Conservation (phyloP, 2,888 invertebrate genomes). For the Spodoptera littoralis region DNA sequence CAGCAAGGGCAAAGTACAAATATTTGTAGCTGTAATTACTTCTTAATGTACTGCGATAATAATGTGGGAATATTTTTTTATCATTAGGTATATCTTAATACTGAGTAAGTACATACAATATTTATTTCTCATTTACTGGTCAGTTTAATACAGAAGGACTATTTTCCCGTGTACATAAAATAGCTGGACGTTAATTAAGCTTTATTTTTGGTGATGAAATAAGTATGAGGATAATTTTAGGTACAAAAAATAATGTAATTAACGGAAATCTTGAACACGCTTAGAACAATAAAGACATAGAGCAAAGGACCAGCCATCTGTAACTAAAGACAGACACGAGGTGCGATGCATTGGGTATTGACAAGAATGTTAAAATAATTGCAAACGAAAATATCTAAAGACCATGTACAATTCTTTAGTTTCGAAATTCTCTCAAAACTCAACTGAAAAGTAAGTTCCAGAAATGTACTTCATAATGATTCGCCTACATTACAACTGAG, state of each 20-base stretch:
- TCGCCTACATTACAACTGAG: no score
- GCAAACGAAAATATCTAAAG: background rate
- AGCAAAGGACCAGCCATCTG: slow-evolving; percentile 28
- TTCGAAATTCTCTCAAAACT: no score
- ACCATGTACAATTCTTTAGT: no score
- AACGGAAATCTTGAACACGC: no score
- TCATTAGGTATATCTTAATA: background rate
- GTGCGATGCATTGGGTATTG: slow-evolving; percentile 17
- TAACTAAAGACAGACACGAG: slow-evolving; percentile 30
- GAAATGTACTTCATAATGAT: no score
- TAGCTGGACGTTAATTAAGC: background rate
- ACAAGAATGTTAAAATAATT: slow-evolving; percentile 28
- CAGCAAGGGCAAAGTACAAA: slow-evolving; percentile 44
- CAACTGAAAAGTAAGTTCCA: no score
- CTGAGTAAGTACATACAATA: no score
- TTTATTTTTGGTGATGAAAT: no score
- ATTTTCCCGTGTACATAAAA: background rate
- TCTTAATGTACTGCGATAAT: slow-evolving; percentile 30
- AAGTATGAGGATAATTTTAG: no score
- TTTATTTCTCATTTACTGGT: background rate
- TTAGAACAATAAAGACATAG: slow-evolving; percentile 15
- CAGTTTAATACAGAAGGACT: slow-evolving; percentile 1
- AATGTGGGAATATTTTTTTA: slow-evolving; percentile 34
- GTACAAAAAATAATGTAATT: no score
- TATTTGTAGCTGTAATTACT: slow-evolving; percentile 40